These are phyloP conservation scores for Limosa lapponica DNA, from an alignment of 2,797 vertebrate genomes.

Conservation along the genomic window DNA sequence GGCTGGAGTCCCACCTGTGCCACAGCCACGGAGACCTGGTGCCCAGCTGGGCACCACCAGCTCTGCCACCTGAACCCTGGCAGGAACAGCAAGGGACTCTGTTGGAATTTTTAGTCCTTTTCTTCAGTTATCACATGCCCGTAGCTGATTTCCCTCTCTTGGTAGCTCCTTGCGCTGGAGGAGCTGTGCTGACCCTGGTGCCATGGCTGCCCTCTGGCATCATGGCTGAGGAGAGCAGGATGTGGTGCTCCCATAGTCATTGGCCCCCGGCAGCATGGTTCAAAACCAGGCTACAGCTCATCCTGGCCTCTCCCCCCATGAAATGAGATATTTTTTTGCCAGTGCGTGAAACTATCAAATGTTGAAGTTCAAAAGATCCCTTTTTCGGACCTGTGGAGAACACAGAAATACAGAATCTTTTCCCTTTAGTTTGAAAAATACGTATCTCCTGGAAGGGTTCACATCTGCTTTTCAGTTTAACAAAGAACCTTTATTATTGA, in stretches of 20 bases:
- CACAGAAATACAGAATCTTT: background rate
- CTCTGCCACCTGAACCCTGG: background rate
- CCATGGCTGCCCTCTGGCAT: background rate
- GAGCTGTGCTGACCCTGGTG: accelerated
- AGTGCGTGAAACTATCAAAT: background rate
- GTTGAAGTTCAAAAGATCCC: background rate
- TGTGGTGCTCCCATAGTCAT: background rate
- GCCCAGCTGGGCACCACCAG: background rate
- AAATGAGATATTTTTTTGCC: background rate
- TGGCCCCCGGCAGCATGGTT: accelerated
- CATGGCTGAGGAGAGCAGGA: background rate
- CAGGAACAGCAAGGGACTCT: background rate
- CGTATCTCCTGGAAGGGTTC: background rate
- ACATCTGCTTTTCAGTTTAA: background rate
- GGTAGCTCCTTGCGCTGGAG: accelerated
- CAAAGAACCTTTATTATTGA: background rate
- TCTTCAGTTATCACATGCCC: accelerated
- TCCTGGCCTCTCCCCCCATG: background rate
- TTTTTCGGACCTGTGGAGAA: background rate
- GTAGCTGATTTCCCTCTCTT: background rate
- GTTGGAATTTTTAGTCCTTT: background rate
- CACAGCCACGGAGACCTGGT: background rate
- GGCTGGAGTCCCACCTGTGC: background rate
- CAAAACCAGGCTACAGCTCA: background rate
- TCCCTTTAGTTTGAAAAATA: background rate